Evolutionary conservation across 2,888 invertebrate genomes (phyloP), one percentile per base, ranked within the genome.

Genomic region (Acrobasis suavella): DNA sequence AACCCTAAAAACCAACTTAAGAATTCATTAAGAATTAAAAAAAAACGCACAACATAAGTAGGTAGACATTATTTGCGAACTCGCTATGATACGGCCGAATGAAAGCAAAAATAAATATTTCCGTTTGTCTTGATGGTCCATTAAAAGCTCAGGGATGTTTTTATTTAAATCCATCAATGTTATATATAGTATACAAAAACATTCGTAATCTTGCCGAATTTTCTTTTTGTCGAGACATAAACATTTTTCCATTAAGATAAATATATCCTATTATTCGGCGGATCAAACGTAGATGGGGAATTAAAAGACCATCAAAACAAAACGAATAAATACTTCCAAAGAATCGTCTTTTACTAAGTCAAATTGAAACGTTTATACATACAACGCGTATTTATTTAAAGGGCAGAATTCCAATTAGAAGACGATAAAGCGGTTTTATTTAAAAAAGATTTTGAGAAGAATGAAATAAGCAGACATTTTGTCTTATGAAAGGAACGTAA

Each of bases 231-330:
- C 39, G 9, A 3, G 8, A 42, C 16, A 17, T 17, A 42, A 42
- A 42, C 17, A 42, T 58, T 22, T 58, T 58, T 58, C 17, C 42
- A 58, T 42, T 42, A 42, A 16, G 42, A 22, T 22, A 22, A 58
- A 42, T 58, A 15, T 49, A 37, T 59, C 37, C 59, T 15, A 59
- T 59, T 59, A 59, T 59, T 59, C 50, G 59, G 37, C 49, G n/a
- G 49, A 50, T 59, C 37, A 59, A 59, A 59, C 37, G 32, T 42
- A 50, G n/a, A 32, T 37, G 38, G 32, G 50, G 12, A 58, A 22
- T 42, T 46, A 42, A 50, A 32, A 50, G n/a, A 16, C 17, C 49
- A 59, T 22, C 50, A 22, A 58, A 49, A n/a, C 16, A 59, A 59
- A 59, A 22, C 7, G 10, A 52, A 52, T n/a, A n/a, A 50, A 59